phyloP scores from a whole-genome alignment of 1,140 invertebrate genomes.

The Drosophila nannoptera region DNA sequence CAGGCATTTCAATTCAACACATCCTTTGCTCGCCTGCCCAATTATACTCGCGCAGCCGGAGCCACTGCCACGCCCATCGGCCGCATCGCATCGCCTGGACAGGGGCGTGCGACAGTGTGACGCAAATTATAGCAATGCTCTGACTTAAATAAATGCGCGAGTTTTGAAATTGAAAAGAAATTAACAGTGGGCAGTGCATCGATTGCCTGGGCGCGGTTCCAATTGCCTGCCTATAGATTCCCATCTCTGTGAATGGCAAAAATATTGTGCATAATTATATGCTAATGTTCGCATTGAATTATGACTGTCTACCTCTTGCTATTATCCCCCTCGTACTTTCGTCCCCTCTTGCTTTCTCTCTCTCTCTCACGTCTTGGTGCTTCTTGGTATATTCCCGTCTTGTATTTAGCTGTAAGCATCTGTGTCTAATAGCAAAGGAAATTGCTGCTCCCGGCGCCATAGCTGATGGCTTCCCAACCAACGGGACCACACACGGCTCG shows the following conservation, averaged over 20 bases:
- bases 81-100: slow-evolving; percentile 29
- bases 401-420: not conserved
- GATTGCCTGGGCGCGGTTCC: slow-evolving; percentile 8
- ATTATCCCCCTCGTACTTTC: slow-evolving; percentile 3
- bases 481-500: slow-evolving; percentile 52
- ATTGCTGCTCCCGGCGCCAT: slow-evolving; percentile 38
- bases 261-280: slow-evolving; percentile 76
- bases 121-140: slow-evolving; percentile 67
- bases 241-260: slow-evolving; percentile 42
- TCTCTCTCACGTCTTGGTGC: not conserved
- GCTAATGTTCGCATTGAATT: slow-evolving; percentile 64
- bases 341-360: not conserved
- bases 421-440: slow-evolving; percentile 7
- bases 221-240: slow-evolving; percentile 4
- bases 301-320: slow-evolving; percentile 23
- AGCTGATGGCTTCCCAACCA: not conserved
- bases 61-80: slow-evolving; percentile 8
- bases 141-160: slow-evolving; percentile 76
- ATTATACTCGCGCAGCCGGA: slow-evolving; percentile 44
- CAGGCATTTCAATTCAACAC: slow-evolving; percentile 77
- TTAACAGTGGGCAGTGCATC: slow-evolving; percentile 47
- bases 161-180: slow-evolving; percentile 73
- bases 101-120: slow-evolving; percentile 58
- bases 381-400: too few species aligned
- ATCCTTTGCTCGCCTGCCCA: slow-evolving; percentile 59